A percentile compares a stretch with the other conserved stretches of the same genome.
phyloP scores from a whole-genome alignment of 2,797 vertebrate genomes.

The Gephyroberyx darwinii region DNA sequence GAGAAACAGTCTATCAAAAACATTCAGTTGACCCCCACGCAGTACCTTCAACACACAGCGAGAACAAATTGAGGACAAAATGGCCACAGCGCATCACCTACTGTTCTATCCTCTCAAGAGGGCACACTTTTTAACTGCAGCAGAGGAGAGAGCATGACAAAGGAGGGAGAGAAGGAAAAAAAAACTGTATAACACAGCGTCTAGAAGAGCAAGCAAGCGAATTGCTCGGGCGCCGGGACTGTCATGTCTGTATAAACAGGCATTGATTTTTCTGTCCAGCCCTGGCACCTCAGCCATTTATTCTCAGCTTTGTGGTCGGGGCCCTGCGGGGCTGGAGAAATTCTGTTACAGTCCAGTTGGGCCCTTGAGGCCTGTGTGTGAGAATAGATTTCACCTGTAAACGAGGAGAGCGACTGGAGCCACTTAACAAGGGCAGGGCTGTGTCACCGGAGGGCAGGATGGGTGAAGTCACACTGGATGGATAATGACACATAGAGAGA shows the following conservation, averaged over 20 bases:
- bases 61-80: slow-evolving; percentile 74
- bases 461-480: slow-evolving; percentile 73
- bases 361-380: slow-evolving; percentile 97
- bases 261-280: slow-evolving; percentile 99
- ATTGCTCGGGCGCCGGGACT: slow-evolving; percentile 85
- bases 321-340: slow-evolving; percentile 95
- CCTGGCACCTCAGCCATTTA: slow-evolving; percentile 98
- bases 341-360: slow-evolving; percentile 98
- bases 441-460: slow-evolving; percentile 77
- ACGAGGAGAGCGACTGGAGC: slow-evolving; percentile 79
- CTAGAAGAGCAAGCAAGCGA: slow-evolving; percentile 72
- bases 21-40: slow-evolving; percentile 53
- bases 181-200: slow-evolving; percentile 59
- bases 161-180: slow-evolving; percentile 31
- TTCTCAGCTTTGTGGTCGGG: slow-evolving; percentile 98
- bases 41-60: slow-evolving; percentile 37
- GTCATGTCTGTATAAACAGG: slow-evolving; percentile 99
- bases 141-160: slow-evolving; percentile 51
- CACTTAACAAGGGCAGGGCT: slow-evolving; percentile 80
- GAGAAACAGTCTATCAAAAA: slow-evolving; percentile 68
- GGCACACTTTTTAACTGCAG: slow-evolving; percentile 68
- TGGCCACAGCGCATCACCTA: slow-evolving; percentile 63
- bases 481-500: slow-evolving; percentile 65
- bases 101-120: slow-evolving; percentile 56
- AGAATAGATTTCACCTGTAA: slow-evolving; percentile 99